phyloP scores from a whole-genome alignment of 2,888 invertebrate genomes.

The Andrena dorsata region DNA sequence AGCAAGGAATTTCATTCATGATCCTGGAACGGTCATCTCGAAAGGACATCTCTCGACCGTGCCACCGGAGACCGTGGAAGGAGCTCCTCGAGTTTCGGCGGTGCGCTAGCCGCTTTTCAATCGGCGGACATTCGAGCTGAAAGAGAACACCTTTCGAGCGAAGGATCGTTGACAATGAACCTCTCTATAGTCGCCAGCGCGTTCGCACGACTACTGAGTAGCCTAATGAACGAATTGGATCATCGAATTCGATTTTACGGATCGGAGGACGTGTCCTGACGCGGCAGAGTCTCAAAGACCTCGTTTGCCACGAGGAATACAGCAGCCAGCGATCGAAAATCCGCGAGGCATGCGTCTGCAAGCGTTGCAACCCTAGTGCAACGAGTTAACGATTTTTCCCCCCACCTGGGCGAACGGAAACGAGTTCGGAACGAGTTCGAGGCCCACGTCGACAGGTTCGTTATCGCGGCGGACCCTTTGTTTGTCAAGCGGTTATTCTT shows the following conservation, averaged over 20 bases:
- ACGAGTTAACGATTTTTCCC: constrained; percentile 73
- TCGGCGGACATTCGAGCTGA: constrained; percentile 17
- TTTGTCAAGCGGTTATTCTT: constrained; percentile 75
- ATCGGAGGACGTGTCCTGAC: neutral
- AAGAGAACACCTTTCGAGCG: constrained; percentile 4
- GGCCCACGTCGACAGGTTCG: constrained; percentile 79
- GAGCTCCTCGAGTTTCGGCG: constrained; percentile 54
- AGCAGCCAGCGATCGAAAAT: constrained; percentile 31
- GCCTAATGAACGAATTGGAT: constrained; percentile 21
- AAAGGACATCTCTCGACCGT: constrained; percentile 73
- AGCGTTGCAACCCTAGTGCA: constrained; percentile 64
- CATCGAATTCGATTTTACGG: constrained; percentile 30
- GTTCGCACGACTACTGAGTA: neutral
- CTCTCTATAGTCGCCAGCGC: neutral
- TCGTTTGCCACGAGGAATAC: neutral
- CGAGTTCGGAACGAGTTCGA: constrained; percentile 74
- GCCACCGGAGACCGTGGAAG: constrained; percentile 60
- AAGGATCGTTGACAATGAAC: neutral
- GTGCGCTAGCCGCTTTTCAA: constrained; percentile 20
- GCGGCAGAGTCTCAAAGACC: neutral
- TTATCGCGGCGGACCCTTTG: constrained; percentile 80
- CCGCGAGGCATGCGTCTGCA: constrained; percentile 48
- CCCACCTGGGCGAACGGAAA: constrained; percentile 61
- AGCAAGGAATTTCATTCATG: constrained; percentile 79
- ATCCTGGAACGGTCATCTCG: constrained; percentile 67